Conservation (phyloP, 2,888 invertebrate genomes). For the Steinernema carpocapsae region DNA sequence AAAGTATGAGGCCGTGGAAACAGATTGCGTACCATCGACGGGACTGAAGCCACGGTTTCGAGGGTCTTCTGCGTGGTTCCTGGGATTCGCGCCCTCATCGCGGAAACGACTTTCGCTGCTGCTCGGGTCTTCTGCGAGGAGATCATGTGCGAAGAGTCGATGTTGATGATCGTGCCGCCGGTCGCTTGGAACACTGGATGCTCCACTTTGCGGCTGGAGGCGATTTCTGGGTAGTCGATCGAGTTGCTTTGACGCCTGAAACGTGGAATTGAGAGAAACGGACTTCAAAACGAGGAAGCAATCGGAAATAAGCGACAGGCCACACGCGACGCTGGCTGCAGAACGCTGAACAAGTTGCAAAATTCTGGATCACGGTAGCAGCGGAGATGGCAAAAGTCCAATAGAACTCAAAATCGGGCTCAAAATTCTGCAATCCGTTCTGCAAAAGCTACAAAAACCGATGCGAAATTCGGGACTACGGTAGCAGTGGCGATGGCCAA, state of each 20-base stretch:
- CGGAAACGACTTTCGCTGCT: conserved; percentile 10
- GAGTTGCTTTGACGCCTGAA: conserved; percentile 38
- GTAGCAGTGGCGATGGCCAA: too few species aligned
- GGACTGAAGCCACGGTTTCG: not conserved
- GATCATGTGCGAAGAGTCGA: conserved; percentile 5
- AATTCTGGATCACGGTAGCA: too few species aligned
- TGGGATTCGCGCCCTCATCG: conserved; percentile 19
- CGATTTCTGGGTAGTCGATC: conserved; percentile 29
- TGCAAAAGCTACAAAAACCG: too few species aligned
- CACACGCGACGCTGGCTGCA: too few species aligned
- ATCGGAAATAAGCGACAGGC: too few species aligned
- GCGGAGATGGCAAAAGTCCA: too few species aligned
- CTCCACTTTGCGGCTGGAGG: conserved; percentile 69
- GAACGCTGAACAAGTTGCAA: too few species aligned
- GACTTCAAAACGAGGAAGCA: not conserved
- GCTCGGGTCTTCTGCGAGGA: not conserved
- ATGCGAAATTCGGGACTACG: too few species aligned
- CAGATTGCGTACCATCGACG: not conserved
- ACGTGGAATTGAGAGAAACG: not conserved
- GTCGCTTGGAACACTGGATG: conserved; percentile 93
- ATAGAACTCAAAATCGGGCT: too few species aligned
- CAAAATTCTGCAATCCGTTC: too few species aligned
- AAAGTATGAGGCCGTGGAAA: too few species aligned
- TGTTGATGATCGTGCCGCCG: conserved; percentile 77
- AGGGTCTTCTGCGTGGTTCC: not conserved